Evolutionary conservation across 2,113 vertebrate species (phyloP).

Genomic region (Petromus typicus): DNA sequence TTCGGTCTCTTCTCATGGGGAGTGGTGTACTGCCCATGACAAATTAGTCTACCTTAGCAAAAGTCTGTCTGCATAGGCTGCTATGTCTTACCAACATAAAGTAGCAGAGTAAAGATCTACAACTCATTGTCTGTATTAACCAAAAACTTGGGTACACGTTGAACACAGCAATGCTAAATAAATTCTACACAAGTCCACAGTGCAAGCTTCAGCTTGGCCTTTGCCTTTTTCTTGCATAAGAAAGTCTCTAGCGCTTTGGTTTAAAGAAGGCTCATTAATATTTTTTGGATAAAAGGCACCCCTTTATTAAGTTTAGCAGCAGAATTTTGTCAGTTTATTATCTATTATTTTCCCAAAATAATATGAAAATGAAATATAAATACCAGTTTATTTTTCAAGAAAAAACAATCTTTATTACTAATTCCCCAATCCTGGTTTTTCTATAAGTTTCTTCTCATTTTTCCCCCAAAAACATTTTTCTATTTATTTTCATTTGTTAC

Average conservation of each 20-base stretch:
- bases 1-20: background rate
- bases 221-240: background rate
- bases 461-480: constrained; percentile 8
- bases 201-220: background rate
- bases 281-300: constrained; percentile 30
- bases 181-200: background rate
- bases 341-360: constrained; percentile 1
- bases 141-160: background rate
- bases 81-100: background rate
- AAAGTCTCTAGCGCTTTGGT: background rate
- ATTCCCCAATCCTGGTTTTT: constrained; percentile 47
- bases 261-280: background rate
- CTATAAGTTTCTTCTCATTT: constrained; percentile 35
- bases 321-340: background rate
- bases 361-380: constrained; percentile 29
- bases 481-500: constrained; percentile 60
- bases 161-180: background rate
- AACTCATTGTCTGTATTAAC: background rate
- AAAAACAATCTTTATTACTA: constrained; percentile 23
- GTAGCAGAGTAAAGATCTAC: background rate
- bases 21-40: background rate
- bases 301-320: background rate
- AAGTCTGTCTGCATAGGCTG: background rate
- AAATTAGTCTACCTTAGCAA: background rate
- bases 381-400: background rate